Conservation (phyloP, 1,140 invertebrate genomes). For the Eciton burchellii region DNA sequence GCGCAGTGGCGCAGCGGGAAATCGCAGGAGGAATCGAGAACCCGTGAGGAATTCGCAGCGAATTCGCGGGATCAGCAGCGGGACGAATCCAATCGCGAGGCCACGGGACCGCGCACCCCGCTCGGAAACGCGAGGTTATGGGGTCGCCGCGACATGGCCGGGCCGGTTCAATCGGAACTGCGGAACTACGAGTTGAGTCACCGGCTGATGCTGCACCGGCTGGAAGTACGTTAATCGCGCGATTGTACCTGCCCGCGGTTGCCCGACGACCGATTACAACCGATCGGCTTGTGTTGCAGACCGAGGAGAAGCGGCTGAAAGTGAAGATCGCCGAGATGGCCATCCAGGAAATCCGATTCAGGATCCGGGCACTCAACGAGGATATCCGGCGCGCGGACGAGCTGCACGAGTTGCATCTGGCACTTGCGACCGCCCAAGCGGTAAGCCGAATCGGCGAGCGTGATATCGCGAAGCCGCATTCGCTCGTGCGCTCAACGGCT, state of each 20-base stretch:
- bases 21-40: conserved; percentile 1
- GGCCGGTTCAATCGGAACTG: conserved; percentile 5
- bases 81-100: not conserved
- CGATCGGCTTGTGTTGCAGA: conserved; percentile 61
- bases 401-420: conserved; percentile 59
- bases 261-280: not conserved
- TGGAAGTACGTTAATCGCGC: conserved; percentile 48
- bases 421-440: conserved; percentile 46
- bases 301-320: conserved; percentile 71
- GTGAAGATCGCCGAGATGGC: conserved; percentile 73
- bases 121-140: not conserved
- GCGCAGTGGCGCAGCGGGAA: not conserved
- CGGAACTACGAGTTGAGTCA: conserved; percentile 47
- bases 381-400: conserved; percentile 69
- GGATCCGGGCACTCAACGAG: conserved; percentile 64
- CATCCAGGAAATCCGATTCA: conserved; percentile 69
- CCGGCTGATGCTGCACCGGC: conserved; percentile 58
- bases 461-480: conserved; percentile 39
- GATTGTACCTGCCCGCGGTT: not conserved
- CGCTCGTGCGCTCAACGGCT: conserved; percentile 19
- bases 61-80: not conserved
- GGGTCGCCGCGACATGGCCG: not conserved
- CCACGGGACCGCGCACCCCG: not conserved
- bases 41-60: not conserved
- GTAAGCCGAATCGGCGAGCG: conserved; percentile 35